Evolutionary conservation across 2,888 invertebrate genomes (phyloP).

Genomic region (Ecliptopera silaceata): DNA sequence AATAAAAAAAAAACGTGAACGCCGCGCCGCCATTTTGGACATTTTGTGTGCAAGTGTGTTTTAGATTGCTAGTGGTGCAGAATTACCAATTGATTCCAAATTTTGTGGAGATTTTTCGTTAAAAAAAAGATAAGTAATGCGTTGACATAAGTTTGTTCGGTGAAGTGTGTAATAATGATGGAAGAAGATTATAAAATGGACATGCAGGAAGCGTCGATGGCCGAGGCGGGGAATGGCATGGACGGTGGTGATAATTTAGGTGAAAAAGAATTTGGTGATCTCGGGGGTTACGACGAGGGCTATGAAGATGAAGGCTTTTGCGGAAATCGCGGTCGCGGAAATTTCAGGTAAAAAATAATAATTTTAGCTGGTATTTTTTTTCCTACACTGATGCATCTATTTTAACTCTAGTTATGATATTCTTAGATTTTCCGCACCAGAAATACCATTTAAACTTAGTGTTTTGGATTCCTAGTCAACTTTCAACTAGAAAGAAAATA

Average conservation of each 20-base stretch:
- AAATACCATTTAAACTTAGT: too few species aligned
- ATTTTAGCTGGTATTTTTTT: too few species aligned
- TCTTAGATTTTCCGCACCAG: too few species aligned
- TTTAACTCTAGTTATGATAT: too few species aligned
- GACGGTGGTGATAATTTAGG: conserved; percentile 46
- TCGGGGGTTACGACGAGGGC: conserved; percentile 60
- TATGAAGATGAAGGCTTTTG: conserved; percentile 72
- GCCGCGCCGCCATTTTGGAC: conserved; percentile 7
- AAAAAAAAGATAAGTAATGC: conserved; percentile 53
- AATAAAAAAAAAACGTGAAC: background rate
- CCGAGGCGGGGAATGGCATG: conserved; percentile 49
- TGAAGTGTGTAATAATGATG: conserved; percentile 53
- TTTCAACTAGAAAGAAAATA: too few species aligned
- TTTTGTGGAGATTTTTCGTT: conserved; percentile 35
- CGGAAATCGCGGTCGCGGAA: conserved; percentile 68
- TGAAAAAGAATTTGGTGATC: conserved; percentile 71
- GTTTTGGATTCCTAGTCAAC: too few species aligned
- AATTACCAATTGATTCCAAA: conserved; percentile 29
- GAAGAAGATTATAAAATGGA: conserved; percentile 72
- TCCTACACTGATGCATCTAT: too few species aligned
- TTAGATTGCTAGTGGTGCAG: background rate
- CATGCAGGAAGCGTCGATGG: conserved; percentile 58
- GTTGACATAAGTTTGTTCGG: conserved; percentile 56
- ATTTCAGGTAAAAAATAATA: conserved; percentile 65
- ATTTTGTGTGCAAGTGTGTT: conserved; percentile 13